Evolutionary conservation across 2,797 vertebrate species (phyloP).

Genomic region (Cossypha niveicapilla): DNA sequence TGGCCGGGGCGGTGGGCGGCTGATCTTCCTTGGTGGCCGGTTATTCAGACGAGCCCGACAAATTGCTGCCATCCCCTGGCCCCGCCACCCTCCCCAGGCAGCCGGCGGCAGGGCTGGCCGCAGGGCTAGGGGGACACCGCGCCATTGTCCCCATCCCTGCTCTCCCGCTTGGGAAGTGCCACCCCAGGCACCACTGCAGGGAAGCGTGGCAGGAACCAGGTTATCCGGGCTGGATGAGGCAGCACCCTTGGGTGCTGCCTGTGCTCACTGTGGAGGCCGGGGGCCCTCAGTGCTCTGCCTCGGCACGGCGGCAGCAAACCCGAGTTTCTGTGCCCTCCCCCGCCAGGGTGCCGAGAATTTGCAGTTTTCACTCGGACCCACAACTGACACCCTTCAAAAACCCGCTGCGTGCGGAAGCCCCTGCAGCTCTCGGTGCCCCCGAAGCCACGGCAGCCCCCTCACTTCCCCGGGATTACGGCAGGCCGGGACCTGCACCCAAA

Average conservation of each 20-base stretch:
- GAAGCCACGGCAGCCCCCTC: rapidly evolving
- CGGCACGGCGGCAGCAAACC: rapidly evolving
- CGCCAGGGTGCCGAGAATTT: rapidly evolving
- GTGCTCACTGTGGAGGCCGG: neutral
- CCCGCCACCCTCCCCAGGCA: neutral
- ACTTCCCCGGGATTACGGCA: neutral
- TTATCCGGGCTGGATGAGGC: neutral
- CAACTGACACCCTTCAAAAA: rapidly evolving
- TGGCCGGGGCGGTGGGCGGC: slow-evolving; percentile 27
- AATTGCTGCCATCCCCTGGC: slow-evolving; percentile 10
- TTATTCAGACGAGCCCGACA: slow-evolving; percentile 16
- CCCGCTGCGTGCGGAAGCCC: rapidly evolving
- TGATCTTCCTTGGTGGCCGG: slow-evolving; percentile 54
- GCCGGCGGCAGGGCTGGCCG: neutral
- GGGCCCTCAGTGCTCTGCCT: neutral
- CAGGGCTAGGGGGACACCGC: neutral
- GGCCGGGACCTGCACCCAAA: neutral
- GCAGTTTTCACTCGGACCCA: neutral
- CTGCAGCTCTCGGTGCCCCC: neutral
- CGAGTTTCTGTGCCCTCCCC: neutral
- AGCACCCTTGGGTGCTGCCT: neutral
- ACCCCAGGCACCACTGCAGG: neutral
- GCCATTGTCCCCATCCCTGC: neutral
- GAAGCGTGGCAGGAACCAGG: neutral
- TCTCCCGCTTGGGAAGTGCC: neutral